A percentile compares a stretch with the other conserved stretches of the same genome.
These are phyloP conservation scores for Sphaerophoria rueppellii DNA, from an alignment of 2,888 invertebrate species.

Conservation along the genomic window DNA sequence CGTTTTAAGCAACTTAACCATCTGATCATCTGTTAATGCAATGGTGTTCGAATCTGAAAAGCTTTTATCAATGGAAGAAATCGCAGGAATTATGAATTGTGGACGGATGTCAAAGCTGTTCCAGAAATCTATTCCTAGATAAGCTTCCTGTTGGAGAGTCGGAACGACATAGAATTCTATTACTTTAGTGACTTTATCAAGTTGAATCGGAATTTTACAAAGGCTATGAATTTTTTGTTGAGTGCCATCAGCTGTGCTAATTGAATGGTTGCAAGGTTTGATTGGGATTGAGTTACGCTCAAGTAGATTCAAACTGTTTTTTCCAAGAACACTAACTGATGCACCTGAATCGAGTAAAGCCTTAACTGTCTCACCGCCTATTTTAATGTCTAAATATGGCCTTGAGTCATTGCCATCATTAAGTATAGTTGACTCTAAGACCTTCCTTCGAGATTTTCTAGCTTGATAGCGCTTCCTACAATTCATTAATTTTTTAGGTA, in stretches of 20 bases:
- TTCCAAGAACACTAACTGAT: conserved; percentile 17
- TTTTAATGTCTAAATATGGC: neutral
- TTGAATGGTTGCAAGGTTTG: neutral
- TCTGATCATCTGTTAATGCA: neutral
- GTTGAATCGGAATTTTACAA: conserved; percentile 9
- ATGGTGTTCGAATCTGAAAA: neutral
- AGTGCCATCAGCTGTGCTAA: conserved; percentile 20
- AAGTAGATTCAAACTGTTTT: neutral
- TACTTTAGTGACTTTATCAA: conserved; percentile 7
- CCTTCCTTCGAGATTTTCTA: neutral
- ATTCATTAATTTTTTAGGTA: neutral
- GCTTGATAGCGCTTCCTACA: conserved; percentile 2
- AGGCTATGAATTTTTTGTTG: conserved; percentile 7
- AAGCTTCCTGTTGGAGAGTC: neutral
- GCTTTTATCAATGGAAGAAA: neutral
- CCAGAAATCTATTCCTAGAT: neutral
- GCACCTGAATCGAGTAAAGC: neutral
- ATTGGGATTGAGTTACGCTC: conserved; percentile 4
- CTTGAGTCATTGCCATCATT: neutral
- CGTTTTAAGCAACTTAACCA: neutral
- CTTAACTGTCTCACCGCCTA: neutral
- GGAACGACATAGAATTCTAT: conserved; percentile 8
- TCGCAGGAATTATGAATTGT: neutral
- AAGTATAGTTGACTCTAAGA: neutral
- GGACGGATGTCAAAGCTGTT: neutral